Evolutionary conservation across 2,888 invertebrate genomes (phyloP).

Genomic region (Mythimna lalbum): DNA sequence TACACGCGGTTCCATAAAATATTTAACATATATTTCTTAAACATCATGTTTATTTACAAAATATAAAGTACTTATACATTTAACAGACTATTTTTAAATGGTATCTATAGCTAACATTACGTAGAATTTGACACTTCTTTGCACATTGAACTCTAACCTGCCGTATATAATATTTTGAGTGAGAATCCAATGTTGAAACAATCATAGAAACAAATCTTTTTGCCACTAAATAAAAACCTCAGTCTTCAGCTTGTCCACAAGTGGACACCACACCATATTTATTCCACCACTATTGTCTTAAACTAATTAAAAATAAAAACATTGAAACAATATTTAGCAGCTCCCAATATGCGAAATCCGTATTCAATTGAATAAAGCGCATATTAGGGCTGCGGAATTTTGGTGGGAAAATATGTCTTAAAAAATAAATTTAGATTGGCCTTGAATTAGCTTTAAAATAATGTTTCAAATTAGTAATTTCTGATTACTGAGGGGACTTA

Average conservation of each 20-base stretch:
- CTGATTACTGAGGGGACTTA: constrained; percentile 52
- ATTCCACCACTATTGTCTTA: constrained; percentile 45
- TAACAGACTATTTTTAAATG: constrained; percentile 62
- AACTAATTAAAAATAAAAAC: constrained; percentile 37
- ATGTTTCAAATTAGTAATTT: constrained; percentile 48
- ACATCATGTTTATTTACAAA: constrained; percentile 74
- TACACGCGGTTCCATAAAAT: constrained; percentile 61
- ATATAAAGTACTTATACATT: constrained; percentile 66
- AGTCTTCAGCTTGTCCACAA: constrained; percentile 73
- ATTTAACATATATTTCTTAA: constrained; percentile 76
- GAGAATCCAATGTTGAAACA: constrained; percentile 54
- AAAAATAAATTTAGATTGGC: constrained; percentile 33
- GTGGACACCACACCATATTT: constrained; percentile 55
- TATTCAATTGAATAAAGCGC: constrained; percentile 25
- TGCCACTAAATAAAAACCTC: constrained; percentile 73
- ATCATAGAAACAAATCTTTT: constrained; percentile 45
- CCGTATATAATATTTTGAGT: constrained; percentile 31
- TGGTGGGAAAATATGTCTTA: constrained; percentile 56
- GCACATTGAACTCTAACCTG: constrained; percentile 58
- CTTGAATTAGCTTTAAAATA: constrained; percentile 49
- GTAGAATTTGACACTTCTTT: constrained; percentile 68
- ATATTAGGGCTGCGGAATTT: constrained; percentile 33
- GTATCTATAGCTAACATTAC: constrained; percentile 62
- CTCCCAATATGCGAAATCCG: constrained; percentile 20
- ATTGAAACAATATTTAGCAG: constrained; percentile 48